Evolutionary conservation across 2,113 vertebrate species (phyloP), one percentile per base, ranked within the genome.

Genomic region (Osmerus eperlanus): DNA sequence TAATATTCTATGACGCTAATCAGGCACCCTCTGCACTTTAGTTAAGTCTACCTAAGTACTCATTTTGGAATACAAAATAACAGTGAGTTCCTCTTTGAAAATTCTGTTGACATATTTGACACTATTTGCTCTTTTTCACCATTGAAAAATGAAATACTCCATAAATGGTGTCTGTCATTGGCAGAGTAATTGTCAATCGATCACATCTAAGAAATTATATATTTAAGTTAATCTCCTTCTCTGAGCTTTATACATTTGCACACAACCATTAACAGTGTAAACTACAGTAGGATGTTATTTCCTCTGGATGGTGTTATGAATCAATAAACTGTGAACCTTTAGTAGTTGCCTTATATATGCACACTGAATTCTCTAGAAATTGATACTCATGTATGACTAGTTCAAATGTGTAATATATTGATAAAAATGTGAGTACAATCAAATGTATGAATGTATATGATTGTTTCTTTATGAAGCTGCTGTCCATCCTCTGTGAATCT

Each of bases 401-500:
- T 67, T 74, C 63, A 71, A 66, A 68, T 32, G 69, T 53, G 78
- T 71, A 63, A 87, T 84, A 84, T 89, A 89, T 87, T 83, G 32
- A 78, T 71, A 25, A 81, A 62, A 82, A 60, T 73, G 76, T 68
- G 58, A 56, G 71, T 69, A 61, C 18, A 67, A 65, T 70, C 71
- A 81, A 47, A 70, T 55, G 78, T 77, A 75, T 83, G 76, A 91
- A 87, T 88, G 81, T 77, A 82, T 77, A 82, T 85, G 85, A 77
- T 80, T 83, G 77, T 86, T 85, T 82, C 47, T 52, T 58, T 81
- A 79, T 84, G 9, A 90, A 84, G 90, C 89, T 91, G 89, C 87
- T 90, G 85, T 86, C 85, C 86, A 88, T 85, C 86, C 89, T 86
- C 83, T 89, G 84, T 84, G 84, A 87, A 83, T 88, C 85, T 89